A percentile compares a stretch with the other conserved stretches of the same genome.
phyloP scores from a whole-genome alignment of 2,888 invertebrate genomes.

The Digitonthophagus gazella region DNA sequence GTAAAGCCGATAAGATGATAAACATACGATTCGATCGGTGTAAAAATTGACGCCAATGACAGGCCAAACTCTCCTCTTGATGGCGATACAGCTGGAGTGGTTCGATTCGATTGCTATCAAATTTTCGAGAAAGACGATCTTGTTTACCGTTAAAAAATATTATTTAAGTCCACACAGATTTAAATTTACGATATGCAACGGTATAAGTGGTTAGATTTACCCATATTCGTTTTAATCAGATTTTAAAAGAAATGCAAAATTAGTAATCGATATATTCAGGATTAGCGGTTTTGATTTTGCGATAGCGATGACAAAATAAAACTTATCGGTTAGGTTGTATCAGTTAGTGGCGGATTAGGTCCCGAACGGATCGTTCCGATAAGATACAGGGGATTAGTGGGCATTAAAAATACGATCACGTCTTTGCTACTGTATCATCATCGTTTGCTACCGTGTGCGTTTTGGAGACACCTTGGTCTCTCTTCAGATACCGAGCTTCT shows the following conservation, averaged over 20 bases:
- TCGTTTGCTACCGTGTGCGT: no score
- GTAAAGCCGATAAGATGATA: no score
- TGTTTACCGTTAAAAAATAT: background rate
- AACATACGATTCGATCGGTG: background rate
- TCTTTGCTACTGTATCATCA: background rate
- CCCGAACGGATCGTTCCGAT: background rate
- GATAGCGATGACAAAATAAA: background rate
- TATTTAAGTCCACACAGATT: no score
- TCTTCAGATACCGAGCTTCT: no score
- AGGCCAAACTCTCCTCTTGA: background rate
- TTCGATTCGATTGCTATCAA: background rate
- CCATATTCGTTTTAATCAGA: background rate
- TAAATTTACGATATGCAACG: background rate
- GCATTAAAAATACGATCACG: background rate
- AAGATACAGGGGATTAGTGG: background rate
- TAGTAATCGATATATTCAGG: background rate
- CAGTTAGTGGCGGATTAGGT: background rate
- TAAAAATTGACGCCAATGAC: background rate
- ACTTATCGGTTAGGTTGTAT: background rate
- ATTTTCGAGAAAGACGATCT: background rate
- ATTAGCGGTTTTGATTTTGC: background rate
- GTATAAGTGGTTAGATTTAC: background rate
- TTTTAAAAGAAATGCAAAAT: background rate
- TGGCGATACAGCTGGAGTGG: background rate
- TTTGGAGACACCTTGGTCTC: background rate